Conservation (phyloP, 1,140 invertebrate species). For the Scaptomyza montana region DNA sequence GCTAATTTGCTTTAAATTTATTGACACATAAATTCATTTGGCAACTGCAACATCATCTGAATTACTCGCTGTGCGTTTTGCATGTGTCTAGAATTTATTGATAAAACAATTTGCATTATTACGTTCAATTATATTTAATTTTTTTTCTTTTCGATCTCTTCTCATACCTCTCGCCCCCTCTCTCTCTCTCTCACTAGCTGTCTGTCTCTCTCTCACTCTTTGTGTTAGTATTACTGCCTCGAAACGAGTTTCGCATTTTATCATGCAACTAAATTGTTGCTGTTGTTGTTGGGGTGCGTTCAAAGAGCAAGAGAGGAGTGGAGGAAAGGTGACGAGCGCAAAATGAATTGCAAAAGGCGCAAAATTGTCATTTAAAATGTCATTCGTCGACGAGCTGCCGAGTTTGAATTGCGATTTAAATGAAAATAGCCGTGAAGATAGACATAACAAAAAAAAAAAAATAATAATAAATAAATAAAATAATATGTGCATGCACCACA, state of each 20-base stretch:
- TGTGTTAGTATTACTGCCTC: no score
- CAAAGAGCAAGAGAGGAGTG: background rate
- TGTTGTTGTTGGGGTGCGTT: slow-evolving; percentile 5
- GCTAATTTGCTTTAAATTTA: slow-evolving; percentile 80
- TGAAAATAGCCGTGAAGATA: slow-evolving; percentile 82
- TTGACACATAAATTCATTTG: slow-evolving; percentile 80
- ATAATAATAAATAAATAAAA: slow-evolving; percentile 24
- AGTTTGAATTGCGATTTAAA: slow-evolving; percentile 79
- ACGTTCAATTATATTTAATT: slow-evolving; percentile 69
- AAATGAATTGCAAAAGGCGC: slow-evolving; percentile 59
- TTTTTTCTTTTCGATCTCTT: background rate
- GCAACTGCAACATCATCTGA: slow-evolving; percentile 42
- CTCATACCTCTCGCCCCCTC: no score
- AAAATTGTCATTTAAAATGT: slow-evolving; percentile 81
- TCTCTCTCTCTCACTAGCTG: background rate
- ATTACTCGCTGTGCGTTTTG: slow-evolving; percentile 56
- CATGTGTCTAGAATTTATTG: slow-evolving; percentile 77
- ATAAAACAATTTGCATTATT: slow-evolving; percentile 82
- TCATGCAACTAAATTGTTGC: slow-evolving; percentile 2
- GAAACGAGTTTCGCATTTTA: slow-evolving; percentile 16
- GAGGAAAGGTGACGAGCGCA: background rate
- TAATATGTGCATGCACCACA: slow-evolving; percentile 41
- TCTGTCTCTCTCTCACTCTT: background rate
- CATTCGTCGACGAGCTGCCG: slow-evolving; percentile 52
- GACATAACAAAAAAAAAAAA: slow-evolving; percentile 54